Evolutionary conservation across 2,888 invertebrate genomes (phyloP).

Genomic region (Drosophila nigritarsus): DNA sequence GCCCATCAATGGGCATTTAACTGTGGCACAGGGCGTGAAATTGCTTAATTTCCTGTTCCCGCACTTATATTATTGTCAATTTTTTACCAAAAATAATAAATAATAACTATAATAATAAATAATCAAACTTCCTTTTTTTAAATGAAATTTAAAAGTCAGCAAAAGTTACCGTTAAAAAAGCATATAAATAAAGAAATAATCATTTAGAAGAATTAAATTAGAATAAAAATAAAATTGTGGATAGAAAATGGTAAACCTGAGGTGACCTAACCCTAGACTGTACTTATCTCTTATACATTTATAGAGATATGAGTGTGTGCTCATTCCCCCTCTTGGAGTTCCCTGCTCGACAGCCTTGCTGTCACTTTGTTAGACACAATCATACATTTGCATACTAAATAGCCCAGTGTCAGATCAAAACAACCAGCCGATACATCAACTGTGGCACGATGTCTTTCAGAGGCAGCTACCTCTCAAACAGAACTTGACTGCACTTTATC

Average conservation of each 20-base stretch:
- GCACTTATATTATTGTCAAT: not conserved
- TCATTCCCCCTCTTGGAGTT: not conserved
- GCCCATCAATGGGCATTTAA: conserved; percentile 50
- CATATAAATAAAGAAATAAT: not conserved
- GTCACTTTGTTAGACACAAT: conserved; percentile 42
- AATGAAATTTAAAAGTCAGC: not conserved
- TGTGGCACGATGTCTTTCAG: conserved; percentile 6
- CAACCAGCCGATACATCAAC: conserved; percentile 59
- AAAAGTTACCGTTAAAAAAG: not conserved
- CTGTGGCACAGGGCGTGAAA: conserved; percentile 65
- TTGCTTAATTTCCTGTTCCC: conserved; percentile 66
- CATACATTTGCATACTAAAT: conserved; percentile 64
- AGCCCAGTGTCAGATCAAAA: conserved; percentile 57
- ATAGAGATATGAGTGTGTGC: not conserved
- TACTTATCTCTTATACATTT: conserved; percentile 6
- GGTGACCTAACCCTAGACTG: not conserved
- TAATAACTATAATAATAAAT: too few species aligned
- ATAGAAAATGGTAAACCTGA: not conserved
- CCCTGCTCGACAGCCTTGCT: conserved; percentile 4
- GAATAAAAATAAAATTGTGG: not conserved
- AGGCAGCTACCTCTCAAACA: conserved; percentile 25
- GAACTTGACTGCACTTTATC: conserved; percentile 68
- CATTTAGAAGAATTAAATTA: not conserved
- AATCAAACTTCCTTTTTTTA: too few species aligned
- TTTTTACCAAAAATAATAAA: conserved; percentile 1